Conservation (phyloP, 2,888 invertebrate species). For the Melanargia galathea region DNA sequence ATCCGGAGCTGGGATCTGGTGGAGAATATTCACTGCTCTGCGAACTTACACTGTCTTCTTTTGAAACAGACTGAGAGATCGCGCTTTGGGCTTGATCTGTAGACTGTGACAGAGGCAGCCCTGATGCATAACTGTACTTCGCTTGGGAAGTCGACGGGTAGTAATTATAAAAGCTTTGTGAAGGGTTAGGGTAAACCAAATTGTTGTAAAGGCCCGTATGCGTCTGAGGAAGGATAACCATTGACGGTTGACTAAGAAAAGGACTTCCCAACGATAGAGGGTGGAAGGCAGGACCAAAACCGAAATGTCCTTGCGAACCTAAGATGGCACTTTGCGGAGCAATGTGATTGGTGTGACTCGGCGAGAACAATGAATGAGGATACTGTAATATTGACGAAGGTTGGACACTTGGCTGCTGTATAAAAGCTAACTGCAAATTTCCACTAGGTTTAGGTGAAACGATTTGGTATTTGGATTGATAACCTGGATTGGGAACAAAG, state of each 20-base stretch:
- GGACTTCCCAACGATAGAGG: constrained; percentile 55
- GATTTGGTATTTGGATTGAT: constrained; percentile 73
- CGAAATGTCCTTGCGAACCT: constrained; percentile 56
- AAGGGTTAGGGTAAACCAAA: constrained; percentile 60
- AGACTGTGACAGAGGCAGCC: constrained; percentile 48
- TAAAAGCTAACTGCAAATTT: constrained; percentile 64
- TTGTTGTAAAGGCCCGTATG: constrained; percentile 65
- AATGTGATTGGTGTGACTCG: constrained; percentile 52
- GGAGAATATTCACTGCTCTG: constrained; percentile 63
- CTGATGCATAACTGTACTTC: constrained; percentile 61
- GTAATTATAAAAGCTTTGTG: constrained; percentile 68
- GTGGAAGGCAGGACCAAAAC: constrained; percentile 57
- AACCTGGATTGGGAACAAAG: constrained; percentile 69
- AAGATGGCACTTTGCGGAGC: constrained; percentile 48
- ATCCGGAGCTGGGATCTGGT: constrained; percentile 59
- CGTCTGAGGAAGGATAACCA: constrained; percentile 66
- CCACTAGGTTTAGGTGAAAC: constrained; percentile 65
- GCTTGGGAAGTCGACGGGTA: constrained; percentile 65
- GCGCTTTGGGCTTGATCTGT: constrained; percentile 60
- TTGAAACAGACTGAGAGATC: constrained; percentile 55
- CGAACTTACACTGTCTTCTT: constrained; percentile 62
- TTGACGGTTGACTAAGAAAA: constrained; percentile 65
- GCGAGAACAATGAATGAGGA: constrained; percentile 54
- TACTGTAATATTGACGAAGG: constrained; percentile 56
- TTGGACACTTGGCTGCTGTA: constrained; percentile 61